Evolutionary conservation across 2,888 invertebrate species (phyloP).

Genomic region (Chymomyza fuscimana): DNA sequence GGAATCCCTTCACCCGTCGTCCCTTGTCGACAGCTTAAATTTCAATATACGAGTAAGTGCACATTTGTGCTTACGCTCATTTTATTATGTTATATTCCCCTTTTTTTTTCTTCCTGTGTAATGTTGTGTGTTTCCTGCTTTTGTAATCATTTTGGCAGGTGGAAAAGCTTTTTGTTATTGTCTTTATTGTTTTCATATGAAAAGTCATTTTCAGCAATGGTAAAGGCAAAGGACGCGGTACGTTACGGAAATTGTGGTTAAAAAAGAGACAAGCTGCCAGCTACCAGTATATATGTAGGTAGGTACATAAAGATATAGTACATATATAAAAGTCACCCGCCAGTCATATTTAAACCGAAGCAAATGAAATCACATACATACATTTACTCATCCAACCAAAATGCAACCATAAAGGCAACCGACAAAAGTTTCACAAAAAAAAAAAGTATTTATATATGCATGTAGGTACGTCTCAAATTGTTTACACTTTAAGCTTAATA

Average conservation of each 20-base stretch:
- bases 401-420: no score
- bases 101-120: neutral
- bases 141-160: constrained; percentile 6
- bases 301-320: neutral
- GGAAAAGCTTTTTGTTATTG: constrained; percentile 20
- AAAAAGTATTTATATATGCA: no score
- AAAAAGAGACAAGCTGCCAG: neutral
- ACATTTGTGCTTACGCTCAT: constrained; percentile 35
- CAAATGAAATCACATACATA: no score
- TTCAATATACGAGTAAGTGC: constrained; percentile 57
- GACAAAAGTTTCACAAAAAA: no score
- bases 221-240: constrained; percentile 36
- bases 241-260: neutral
- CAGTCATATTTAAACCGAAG: no score
- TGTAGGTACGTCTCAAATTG: no score
- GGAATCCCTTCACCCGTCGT: constrained; percentile 39
- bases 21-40: constrained; percentile 60
- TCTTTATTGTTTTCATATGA: constrained; percentile 38
- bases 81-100: constrained; percentile 23
- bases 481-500: no score
- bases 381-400: no score
- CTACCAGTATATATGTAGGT: neutral
- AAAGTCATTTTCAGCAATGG: constrained; percentile 46
- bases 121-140: neutral
- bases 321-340: neutral